phyloP scores from a whole-genome alignment of 2,888 invertebrate genomes.

The Oscheius sp. region DNA sequence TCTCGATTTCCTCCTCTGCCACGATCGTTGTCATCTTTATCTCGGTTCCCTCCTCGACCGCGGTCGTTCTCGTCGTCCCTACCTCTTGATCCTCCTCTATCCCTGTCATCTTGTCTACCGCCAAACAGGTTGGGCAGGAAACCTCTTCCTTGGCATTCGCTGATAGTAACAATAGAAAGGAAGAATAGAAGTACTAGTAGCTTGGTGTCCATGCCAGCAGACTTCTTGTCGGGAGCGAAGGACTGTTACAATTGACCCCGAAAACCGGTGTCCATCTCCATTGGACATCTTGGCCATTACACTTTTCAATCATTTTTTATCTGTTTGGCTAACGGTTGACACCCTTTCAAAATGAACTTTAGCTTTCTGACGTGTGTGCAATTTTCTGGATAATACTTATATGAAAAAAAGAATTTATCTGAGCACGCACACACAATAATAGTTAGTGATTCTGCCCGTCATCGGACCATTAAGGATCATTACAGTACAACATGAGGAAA shows the following conservation, averaged over 20 bases:
- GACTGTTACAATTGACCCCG: constrained; percentile 33
- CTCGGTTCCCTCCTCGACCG: not conserved
- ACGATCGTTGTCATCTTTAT: not conserved
- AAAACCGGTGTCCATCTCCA: constrained; percentile 32
- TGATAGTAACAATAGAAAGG: not conserved
- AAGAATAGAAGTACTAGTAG: constrained; percentile 12
- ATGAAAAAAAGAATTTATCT: constrained; percentile 11
- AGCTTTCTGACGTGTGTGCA: too few species aligned
- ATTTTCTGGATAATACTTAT: not conserved
- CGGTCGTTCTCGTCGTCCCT: not conserved
- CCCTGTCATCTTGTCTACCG: not conserved
- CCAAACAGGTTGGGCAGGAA: not conserved
- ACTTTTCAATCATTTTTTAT: constrained; percentile 12
- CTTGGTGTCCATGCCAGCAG: constrained; percentile 21
- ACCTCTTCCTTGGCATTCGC: constrained; percentile 2
- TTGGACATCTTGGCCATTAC: constrained; percentile 15
- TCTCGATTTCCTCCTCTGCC: not conserved
- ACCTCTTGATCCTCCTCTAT: not conserved
- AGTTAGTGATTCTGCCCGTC: constrained; percentile 37
- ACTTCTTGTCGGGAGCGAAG: not conserved
- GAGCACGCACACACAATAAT: constrained; percentile 32
- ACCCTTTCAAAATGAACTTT: too few species aligned
- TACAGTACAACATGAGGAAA: constrained; percentile 32
- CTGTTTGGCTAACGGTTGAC: constrained; percentile 16
- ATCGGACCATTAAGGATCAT: constrained; percentile 32